These are phyloP conservation scores for Heptranchias perlo DNA, from an alignment of 2,113 vertebrate genomes.

Conservation along the genomic window DNA sequence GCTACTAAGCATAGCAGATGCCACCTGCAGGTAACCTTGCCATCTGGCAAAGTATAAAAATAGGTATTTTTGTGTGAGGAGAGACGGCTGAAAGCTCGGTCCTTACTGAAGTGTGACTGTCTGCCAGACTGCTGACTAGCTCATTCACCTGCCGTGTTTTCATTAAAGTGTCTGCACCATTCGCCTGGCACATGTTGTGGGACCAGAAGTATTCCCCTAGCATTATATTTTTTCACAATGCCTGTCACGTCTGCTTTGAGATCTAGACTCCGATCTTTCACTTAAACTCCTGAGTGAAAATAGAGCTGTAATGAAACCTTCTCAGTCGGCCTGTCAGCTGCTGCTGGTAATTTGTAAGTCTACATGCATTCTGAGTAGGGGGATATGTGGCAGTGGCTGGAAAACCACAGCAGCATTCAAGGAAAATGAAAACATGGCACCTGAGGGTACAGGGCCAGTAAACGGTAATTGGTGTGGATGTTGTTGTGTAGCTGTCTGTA, in stretches of 20 bases:
- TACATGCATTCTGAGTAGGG: not conserved
- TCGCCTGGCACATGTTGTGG: constrained; percentile 10
- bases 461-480: not conserved
- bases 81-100: not conserved
- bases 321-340: constrained; percentile 24
- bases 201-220: not conserved
- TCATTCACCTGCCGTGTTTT: constrained; percentile 14
- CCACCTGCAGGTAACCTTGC: constrained; percentile 18
- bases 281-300: constrained; percentile 20
- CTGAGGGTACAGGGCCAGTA: not conserved
- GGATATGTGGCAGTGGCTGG: not conserved
- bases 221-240: constrained; percentile 23
- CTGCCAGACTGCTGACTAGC: constrained; percentile 15
- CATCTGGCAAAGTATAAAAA: constrained; percentile 26
- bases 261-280: not conserved
- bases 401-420: not conserved
- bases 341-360: constrained; percentile 28
- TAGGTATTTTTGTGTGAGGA: not conserved
- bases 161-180: not conserved
- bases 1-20: constrained; percentile 14
- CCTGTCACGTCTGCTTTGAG: constrained; percentile 17
- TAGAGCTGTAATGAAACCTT: constrained; percentile 31
- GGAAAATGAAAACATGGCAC: constrained; percentile 25
- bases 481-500: not conserved
- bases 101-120: constrained; percentile 21